Conservation (phyloP, 2,797 vertebrate genomes). For the Danionella dracula region DNA sequence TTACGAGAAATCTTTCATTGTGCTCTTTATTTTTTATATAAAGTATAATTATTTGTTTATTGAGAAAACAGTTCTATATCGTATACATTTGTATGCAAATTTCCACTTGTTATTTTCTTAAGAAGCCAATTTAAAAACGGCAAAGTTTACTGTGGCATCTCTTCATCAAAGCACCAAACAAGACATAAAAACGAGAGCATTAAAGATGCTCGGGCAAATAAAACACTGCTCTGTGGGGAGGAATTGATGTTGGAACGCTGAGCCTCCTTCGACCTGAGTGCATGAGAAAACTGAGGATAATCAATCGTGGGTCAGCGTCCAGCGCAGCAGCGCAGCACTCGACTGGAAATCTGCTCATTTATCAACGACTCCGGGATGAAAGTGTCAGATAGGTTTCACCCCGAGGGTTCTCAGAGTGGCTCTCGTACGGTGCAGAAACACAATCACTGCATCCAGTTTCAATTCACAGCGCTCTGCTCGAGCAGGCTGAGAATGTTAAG, state of each 20-base stretch:
- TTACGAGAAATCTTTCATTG: too few relatives aligned
- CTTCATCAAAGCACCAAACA: background rate
- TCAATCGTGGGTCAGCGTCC: background rate
- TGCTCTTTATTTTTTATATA: too few relatives aligned
- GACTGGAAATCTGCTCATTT: slow-evolving; percentile 11
- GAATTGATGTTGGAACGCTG: slow-evolving; percentile 51
- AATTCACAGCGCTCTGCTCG: background rate
- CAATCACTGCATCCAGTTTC: slow-evolving; percentile 9
- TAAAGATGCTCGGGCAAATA: slow-evolving; percentile 36
- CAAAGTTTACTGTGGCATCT: slow-evolving; percentile 13
- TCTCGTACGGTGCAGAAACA: background rate
- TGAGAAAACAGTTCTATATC: too few relatives aligned
- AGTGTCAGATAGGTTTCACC: slow-evolving; percentile 48
- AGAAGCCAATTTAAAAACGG: slow-evolving; percentile 27
- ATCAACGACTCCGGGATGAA: slow-evolving; percentile 17
- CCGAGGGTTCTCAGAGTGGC: slow-evolving; percentile 43
- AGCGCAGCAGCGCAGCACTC: background rate
- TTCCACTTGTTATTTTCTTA: too few relatives aligned
- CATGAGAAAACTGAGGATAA: background rate
- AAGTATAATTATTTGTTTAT: too few relatives aligned
- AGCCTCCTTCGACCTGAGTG: background rate
- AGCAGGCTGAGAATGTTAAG: background rate
- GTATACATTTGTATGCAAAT: too few relatives aligned
- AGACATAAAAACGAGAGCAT: background rate
- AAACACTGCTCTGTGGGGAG: background rate